phyloP scores from a whole-genome alignment of 1,140 invertebrate genomes.

The Phymastichus coffea region DNA sequence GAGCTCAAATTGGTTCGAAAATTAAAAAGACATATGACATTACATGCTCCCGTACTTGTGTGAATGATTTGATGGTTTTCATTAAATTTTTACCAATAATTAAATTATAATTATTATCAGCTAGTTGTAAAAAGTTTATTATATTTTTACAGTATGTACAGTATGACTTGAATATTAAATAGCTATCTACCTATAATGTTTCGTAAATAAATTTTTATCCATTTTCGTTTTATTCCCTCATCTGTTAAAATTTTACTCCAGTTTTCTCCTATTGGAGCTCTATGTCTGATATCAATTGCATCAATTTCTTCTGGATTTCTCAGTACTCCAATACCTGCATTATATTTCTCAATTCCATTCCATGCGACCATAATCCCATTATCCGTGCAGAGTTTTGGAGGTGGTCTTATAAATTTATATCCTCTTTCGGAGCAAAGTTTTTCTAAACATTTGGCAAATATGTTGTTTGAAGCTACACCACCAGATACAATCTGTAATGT shows the following conservation, averaged over 20 bases:
- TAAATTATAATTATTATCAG: not conserved
- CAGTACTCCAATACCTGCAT: conserved; percentile 50
- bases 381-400: conserved; percentile 89
- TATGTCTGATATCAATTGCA: conserved; percentile 54
- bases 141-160: conserved; percentile 24
- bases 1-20: conserved; percentile 33
- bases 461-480: conserved; percentile 92
- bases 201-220: conserved; percentile 54
- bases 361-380: conserved; percentile 99
- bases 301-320: conserved; percentile 54
- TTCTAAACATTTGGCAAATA: conserved; percentile 70
- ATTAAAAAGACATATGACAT: conserved; percentile 21
- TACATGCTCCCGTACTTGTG: conserved; percentile 30
- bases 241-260: conserved; percentile 58
- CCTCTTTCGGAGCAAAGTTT: conserved; percentile 67
- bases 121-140: not conserved
- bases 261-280: conserved; percentile 60
- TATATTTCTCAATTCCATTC: conserved; percentile 87
- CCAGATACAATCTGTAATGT: conserved; percentile 82
- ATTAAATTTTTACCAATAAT: not conserved
- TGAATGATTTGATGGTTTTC: conserved; percentile 29
- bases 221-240: conserved; percentile 63
- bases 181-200: conserved; percentile 7
- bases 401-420: conserved; percentile 73
- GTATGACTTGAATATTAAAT: not conserved